Evolutionary conservation across 2,888 invertebrate genomes (phyloP).

Genomic region (Amphipyra tragopoginis): DNA sequence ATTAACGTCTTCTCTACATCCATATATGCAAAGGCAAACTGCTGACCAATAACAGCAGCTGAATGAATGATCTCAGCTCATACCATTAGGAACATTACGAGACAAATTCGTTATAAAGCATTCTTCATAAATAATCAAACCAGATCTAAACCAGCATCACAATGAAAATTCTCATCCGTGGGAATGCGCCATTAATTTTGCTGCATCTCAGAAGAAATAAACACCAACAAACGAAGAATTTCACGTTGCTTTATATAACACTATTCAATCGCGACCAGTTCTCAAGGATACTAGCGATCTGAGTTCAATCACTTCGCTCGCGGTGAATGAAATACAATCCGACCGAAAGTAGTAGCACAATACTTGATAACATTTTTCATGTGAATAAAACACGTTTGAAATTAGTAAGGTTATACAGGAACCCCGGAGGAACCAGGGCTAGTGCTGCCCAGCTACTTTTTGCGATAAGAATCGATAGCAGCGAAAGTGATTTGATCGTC

Average conservation of each 20-base stretch:
- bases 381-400: constrained; percentile 23
- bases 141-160: constrained; percentile 17
- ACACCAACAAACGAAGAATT: constrained; percentile 61
- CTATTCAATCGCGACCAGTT: constrained; percentile 77
- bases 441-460: constrained; percentile 72
- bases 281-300: constrained; percentile 81
- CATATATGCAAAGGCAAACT: background rate
- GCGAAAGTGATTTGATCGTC: constrained; percentile 84
- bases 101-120: background rate
- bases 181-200: constrained; percentile 42
- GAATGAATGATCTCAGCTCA: background rate
- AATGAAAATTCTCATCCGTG: constrained; percentile 52
- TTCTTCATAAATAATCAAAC: constrained; percentile 13
- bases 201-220: constrained; percentile 55
- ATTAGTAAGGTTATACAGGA: constrained; percentile 66
- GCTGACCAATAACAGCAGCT: background rate
- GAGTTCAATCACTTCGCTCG: constrained; percentile 84
- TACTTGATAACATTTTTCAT: constrained; percentile 23
- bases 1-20: background rate
- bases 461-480: constrained; percentile 76
- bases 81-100: background rate
- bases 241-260: constrained; percentile 73
- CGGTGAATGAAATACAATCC: constrained; percentile 83
- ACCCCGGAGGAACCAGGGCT: constrained; percentile 56
- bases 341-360: constrained; percentile 60